Base-by-base conservation (phyloP, 2,888 invertebrate species). In the Rapana venosa region DNA sequence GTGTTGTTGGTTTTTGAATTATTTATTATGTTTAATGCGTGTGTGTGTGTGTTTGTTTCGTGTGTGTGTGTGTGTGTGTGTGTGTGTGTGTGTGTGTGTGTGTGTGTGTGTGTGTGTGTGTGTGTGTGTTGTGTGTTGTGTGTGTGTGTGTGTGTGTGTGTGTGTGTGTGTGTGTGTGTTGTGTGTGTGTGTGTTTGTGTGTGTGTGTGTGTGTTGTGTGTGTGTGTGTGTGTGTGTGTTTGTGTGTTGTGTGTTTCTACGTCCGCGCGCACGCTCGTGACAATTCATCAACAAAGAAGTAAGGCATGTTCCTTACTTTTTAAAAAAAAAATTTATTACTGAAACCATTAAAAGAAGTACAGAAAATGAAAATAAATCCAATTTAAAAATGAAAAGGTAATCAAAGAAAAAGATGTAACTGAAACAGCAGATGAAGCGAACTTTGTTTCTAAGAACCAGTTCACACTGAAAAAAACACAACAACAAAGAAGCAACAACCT, bases 81-180 rank as follows among this genome's bases (percentile, higher is more conserved):
- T 6, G 36, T 47, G 26, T 83, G 81, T 83, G 47, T 47, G 47
- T 47, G 81, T 47, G 47, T 47, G 81, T 26, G 81, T 26, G 81
- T 26, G 81, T 81, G 81, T 81, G 81, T 81, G 81, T 81, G 36
- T 81, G 81, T 81, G 81, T 47, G 81, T 81, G 81, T 81, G 81
- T 36, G 81, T 47, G 36, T 36, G 81, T 81, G 81, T 36, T 13
- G 81, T 26, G 81, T 13, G 77, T 32, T 32, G 77, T 6, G 77
- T 81, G 81, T 36, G 81, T 81, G 81, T 36, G 81, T 47, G 81
- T 47, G 81, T 47, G 81, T 22, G 81, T 81, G 81, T 81, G 81
- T 81, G 81, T 81, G 81, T 47, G 81, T 26, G 81, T 26, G 81
- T 47, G 81, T 13, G 81, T 26, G 81, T 13, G 77, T 32, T 32